Evolutionary conservation across 2,797 vertebrate species (phyloP), one percentile per base, ranked within the genome.

Genomic region (Lindbergichthys nudifrons): DNA sequence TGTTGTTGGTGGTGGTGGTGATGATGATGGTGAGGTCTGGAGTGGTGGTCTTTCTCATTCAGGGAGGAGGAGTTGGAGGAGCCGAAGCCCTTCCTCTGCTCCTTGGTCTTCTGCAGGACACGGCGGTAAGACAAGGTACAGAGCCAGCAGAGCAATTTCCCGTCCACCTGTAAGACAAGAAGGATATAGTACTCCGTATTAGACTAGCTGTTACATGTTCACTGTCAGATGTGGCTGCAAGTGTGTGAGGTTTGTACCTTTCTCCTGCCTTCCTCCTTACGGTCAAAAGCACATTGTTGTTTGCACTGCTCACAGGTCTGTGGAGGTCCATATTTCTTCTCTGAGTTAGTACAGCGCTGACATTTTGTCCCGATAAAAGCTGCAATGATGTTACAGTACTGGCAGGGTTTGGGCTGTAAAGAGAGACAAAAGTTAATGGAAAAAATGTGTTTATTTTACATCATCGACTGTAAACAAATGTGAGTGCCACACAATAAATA

Each of bases 371-470:
- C 98, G 50, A 99, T 99, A 86, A 99, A 99, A 0, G 98, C 98
- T 59, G 98, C 98, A 75, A 99, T 99, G 78, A 99, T 99, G 93
- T 99, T 99, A 96, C 98, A 99, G 94, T 99, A 99, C 92, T 99
- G 98, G 89, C 98, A 99, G 73, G 98, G 98, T 87, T 99, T 99
- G 77, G 98, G 98, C 98, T 99, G 89, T 4, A 89, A 79, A 69
- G 64, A 87, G 3, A 68, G 50, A 56, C 10, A 76, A 62, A 53
- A 58, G 1, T 68, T 5, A 39, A 65, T 15, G 65, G 30, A 51
- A 11, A 30, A 59, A 21, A 4, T 19, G 4, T 13, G 57, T 26
- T 62, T 36, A 32, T 32, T 32, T 45, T 26, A n/a, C 14, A 41
- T 3, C 12, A 45, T 3, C 10, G 2, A 43, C 30, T 18, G 43